Base-by-base conservation (phyloP, 2,113 vertebrate genomes). In the Proterorhinus semilunaris region DNA sequence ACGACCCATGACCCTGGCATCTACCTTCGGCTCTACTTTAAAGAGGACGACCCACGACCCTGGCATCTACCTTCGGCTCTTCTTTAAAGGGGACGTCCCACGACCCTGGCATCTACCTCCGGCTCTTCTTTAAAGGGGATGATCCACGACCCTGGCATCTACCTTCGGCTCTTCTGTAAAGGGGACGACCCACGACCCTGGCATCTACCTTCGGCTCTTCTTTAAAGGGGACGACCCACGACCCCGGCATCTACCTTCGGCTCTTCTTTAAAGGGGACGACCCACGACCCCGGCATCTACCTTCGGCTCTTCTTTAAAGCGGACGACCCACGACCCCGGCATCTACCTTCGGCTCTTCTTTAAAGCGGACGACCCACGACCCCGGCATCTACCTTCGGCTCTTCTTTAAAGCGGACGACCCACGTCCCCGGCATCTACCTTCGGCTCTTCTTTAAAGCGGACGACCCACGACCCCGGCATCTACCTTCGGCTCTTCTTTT, bases 101-200 rank as follows among this genome's bases (percentile, higher is more conserved):
- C 85, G 86, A 79, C 57, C 75, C 65, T 65, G 80, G 67, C 69
- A 74, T 69, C 79, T 78, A 72, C 70, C 57, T 75, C 59, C 61
- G 55, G 51, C 62, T n/a, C n/a, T n/a, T n/a, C n/a, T n/a, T n/a
- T n/a, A n/a, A n/a, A n/a, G n/a, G n/a, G n/a, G n/a, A n/a, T n/a
- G n/a, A n/a, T n/a, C n/a, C n/a, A n/a, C 85, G 86, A 79, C 57
- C 75, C 65, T 65, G 80, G 67, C 69, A 74, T 69, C 79, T 78
- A 72, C 70, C 57, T 75, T 62, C 61, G 55, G 51, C 62, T n/a
- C n/a, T n/a, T n/a, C n/a, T n/a, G n/a, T n/a, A n/a, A n/a, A n/a
- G n/a, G n/a, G n/a, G n/a, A n/a, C n/a, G n/a, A n/a, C n/a, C n/a
- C n/a, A n/a, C 85, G 86, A 79, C 57, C 75, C 65, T 65, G 80